Evolutionary conservation across 2,888 invertebrate species (phyloP).

Genomic region (Biston stratarius): DNA sequence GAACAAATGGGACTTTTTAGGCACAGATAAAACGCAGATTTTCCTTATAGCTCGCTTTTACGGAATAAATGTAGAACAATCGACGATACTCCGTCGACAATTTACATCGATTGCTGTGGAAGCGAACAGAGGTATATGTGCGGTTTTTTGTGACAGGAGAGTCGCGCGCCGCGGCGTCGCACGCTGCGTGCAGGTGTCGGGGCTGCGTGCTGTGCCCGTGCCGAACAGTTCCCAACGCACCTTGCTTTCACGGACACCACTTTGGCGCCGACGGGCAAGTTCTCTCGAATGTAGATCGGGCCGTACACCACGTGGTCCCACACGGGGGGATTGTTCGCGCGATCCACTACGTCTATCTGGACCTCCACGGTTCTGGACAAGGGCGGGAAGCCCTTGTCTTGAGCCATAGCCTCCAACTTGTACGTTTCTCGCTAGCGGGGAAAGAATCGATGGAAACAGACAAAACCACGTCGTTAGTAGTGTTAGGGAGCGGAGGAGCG

Average conservation of each 20-base stretch:
- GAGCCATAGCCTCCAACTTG: conserved; percentile 99
- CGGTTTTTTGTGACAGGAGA: conserved; percentile 29
- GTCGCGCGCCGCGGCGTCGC: conserved; percentile 58
- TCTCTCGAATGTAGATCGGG: conserved; percentile 98
- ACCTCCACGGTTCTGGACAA: conserved; percentile 98
- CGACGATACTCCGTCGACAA: conserved; percentile 4
- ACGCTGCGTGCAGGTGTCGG: conserved; percentile 82
- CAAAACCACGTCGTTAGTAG: conserved; percentile 89
- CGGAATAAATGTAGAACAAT: conserved; percentile 14
- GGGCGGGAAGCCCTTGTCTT: conserved; percentile 98
- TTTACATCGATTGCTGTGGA: conserved; percentile 16
- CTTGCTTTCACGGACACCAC: conserved; percentile 99
- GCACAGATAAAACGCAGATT: conserved; percentile 22
- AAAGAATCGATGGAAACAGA: conserved; percentile 89
- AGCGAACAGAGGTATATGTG: conserved; percentile 20
- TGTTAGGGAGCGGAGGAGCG: conserved; percentile 85
- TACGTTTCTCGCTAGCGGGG: conserved; percentile 97
- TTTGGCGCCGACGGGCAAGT: conserved; percentile 98
- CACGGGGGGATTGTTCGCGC: conserved; percentile 98
- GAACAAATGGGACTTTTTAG: conserved; percentile 27
- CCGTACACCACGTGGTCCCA: conserved; percentile 99
- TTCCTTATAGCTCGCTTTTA: conserved; percentile 19
- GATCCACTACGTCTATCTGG: conserved; percentile 99
- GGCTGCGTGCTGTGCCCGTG: conserved; percentile 89
- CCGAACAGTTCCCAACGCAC: conserved; percentile 90